Base-by-base conservation (phyloP, 2,888 invertebrate genomes). In the Nomada goodeniana region DNA sequence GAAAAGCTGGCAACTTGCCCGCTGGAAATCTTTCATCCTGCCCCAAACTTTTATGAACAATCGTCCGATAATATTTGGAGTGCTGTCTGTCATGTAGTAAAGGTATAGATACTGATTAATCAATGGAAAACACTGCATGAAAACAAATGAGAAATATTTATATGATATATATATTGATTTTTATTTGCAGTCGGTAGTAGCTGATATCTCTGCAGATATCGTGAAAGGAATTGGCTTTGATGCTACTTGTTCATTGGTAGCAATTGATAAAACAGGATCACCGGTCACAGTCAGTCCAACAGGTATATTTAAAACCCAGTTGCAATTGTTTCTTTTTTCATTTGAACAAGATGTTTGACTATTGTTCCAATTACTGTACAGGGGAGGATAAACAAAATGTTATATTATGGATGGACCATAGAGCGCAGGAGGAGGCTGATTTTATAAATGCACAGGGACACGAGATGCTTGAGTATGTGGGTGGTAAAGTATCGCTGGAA, bases 191-290 rank as follows among this genome's bases (percentile, higher is more conserved):
- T 82, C 88, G 1, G 88, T 88, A 7, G 84, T 88, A 29, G 84
- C 87, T 59, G 88, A 82, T 47, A 86, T 81, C 26, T 77, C 80
- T 9, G 80, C 82, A 0, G 80, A 82, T 78, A 94, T 91, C 87
- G 95, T 98, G n/a, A 96, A 96, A 94, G 98, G 98, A 20, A 96
- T 99, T 89, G 98, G 98, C 5, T 99, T 99, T 94, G 98, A 98
- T 95, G 99, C 98, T 20, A 99, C 99, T 15, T 99, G 99, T 93
- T 99, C 99, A 0, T 94, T 99, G 80, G 99, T 98, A 0, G 97
- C 96, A 9, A 91, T 99, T 55, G 98, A 97, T 90, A 94, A 95
- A 87, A 94, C 96, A 80, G 96, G 96, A 18, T 94, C 95, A 36
- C 97, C 98, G 0, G 92, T 97, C 57, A 95, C 97, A 57, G 95